Evolutionary conservation across 2,797 vertebrate species (phyloP).

Genomic region (Tragelaphus eurycerus): DNA sequence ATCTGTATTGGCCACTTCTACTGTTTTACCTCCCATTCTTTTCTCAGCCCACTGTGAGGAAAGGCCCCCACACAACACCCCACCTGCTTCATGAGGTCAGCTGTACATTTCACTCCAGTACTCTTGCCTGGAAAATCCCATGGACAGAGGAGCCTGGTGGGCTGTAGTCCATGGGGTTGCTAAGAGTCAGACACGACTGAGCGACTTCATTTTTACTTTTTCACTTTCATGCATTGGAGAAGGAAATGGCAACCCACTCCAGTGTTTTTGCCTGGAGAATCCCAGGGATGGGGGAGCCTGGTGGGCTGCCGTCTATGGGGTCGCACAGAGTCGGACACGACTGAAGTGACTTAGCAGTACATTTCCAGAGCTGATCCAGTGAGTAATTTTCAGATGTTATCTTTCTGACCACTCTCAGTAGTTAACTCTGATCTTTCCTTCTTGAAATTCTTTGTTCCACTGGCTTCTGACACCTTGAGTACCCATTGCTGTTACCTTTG

Average conservation of each 20-base stretch:
- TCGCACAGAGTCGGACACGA: no score
- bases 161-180: no score
- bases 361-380: not conserved
- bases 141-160: no score
- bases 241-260: no score
- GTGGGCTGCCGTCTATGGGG: no score
- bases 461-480: not conserved
- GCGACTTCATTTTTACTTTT: no score
- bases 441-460: not conserved
- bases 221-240: no score
- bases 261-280: no score
- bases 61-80: not conserved
- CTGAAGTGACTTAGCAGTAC: no score
- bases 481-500: not conserved
- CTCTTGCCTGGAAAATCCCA: no score
- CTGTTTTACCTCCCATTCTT: not conserved
- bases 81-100: not conserved
- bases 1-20: not conserved
- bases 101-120: not conserved
- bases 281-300: no score
- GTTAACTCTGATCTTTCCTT: not conserved
- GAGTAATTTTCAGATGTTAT: not conserved
- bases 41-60: not conserved
- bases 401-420: not conserved
- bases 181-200: no score